Evolutionary conservation across 2,888 invertebrate genomes (phyloP), one percentile per base, ranked within the genome.

Genomic region (Dioctria rufipes): DNA sequence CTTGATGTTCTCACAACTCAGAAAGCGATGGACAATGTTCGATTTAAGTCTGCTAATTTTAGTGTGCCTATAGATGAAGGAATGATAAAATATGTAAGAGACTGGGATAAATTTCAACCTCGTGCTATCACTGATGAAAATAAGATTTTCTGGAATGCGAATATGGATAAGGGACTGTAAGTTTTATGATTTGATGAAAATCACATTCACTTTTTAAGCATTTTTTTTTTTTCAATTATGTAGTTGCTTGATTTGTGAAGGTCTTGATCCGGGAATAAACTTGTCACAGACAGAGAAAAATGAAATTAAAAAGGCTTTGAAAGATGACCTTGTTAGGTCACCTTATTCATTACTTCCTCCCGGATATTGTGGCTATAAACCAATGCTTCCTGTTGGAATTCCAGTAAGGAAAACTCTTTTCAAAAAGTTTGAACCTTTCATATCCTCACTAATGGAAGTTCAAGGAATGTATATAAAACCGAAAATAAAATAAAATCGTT

Each of bases 331-430:
- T 3, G 65, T 84, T 3, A 66, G 84, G 9, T 71, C 80, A 37
- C 82, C 84, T 3, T 84, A 79, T 80, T 63, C 82, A 4, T 40
- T 83, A 8, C 80, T 81, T 69, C 78, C 81, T 4, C 78, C 84
- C 0, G 84, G 82, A 4, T 84, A 84, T 73, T 77, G 81, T n/a
- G 84, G 84, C 0, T 83, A 82, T 78, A 69, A 81, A 4, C 84
- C 84, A 2, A 60, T 69, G 37, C 4, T 83, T 4, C 82, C 84
- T 8, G 8, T 67, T 9, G 83, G 84, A 0, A 81, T 84, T 63
- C 67, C 46, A 9, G 73, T 82, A 5, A 82, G 80, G 5, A 81
- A 82, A 54, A 82, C 77, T 6, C 65, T 71, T 42, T 82, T 84
- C 42, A 80, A 80, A 37, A 81, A 80, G 40, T 81, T 80, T n/a